phyloP scores from a whole-genome alignment of 2,113 vertebrate genomes.

The Syrrhaptes paradoxus region DNA sequence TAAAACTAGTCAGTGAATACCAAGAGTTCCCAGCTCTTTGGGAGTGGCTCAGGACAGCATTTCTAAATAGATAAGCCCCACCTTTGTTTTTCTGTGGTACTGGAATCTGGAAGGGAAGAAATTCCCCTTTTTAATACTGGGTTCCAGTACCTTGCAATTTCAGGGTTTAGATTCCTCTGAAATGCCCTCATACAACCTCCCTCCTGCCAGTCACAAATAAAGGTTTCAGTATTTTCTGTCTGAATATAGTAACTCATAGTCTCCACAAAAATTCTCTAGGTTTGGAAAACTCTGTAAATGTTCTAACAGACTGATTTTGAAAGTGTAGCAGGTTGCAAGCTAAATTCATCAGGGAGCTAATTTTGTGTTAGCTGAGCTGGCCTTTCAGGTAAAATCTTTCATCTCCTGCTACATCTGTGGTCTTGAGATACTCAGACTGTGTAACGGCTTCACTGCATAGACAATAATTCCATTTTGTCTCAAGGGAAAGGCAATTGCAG shows the following conservation, averaged over 20 bases:
- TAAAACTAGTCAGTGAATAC: background rate
- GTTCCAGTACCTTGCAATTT: constrained; percentile 29
- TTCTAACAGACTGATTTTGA: background rate
- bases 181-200: background rate
- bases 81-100: constrained; percentile 26
- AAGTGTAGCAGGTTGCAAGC: background rate
- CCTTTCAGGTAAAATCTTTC: background rate
- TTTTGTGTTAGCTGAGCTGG: background rate
- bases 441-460: background rate
- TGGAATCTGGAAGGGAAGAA: background rate
- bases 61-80: background rate
- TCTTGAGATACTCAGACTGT: background rate
- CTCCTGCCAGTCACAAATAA: background rate
- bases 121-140: background rate
- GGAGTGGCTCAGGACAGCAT: background rate
- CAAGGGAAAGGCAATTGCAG: background rate
- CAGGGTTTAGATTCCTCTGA: background rate
- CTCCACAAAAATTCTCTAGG: background rate
- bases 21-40: background rate
- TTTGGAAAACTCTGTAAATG: background rate
- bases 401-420: background rate
- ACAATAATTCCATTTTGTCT: constrained; percentile 2
- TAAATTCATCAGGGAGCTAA: background rate
- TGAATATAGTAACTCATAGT: background rate
- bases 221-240: constrained; percentile 3